Base-by-base conservation (phyloP, 2,113 vertebrate genomes). In the Mobula birostris region DNA sequence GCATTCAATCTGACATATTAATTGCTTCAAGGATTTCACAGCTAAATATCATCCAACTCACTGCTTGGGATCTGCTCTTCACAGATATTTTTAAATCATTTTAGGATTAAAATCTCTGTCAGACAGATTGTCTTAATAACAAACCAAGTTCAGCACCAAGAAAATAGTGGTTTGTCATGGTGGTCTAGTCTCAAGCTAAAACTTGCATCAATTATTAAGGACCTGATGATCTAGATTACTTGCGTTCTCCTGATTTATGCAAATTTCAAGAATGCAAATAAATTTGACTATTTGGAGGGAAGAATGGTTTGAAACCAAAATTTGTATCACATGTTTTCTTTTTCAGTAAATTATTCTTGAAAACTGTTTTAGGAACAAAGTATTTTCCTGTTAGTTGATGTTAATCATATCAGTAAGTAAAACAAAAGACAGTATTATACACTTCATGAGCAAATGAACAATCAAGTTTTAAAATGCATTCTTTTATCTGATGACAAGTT, bases 281-380 rank as follows among this genome's bases (percentile, higher is more conserved):
- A 74, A 74, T 48, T 24, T 72, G 90, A 29, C 74, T 74, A 93
- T 56, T 93, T 92, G 66, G 66, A 92, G 72, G 87, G 24, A 56
- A 83, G n/a, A 21, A 83, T 83, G 40, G 70, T 40, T 40, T 74
- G 24, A 74, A 29, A 68, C 9, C 63, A 66, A 66, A 66, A 74
- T 72, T 92, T 24, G 32, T 24, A 8, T 93, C 74, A 48, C 11
- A 48, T 48, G 24, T 11, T 40, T 29, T 56, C 19, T 27, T 92
- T 48, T 14, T 92, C 66, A 72, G n/a, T 92, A 40, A 70, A 72
- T 93, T 91, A 93, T 36, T 24, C n/a, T 72, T 21, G 12, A 24
- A 32, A 24, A 36, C 19, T 93, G 1, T 90, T 66, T 17, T 15
- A 63, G n/a, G 17, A 32, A 19, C 32, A 7, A 2, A 32, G 29